These are phyloP conservation scores for Leucophora obtusa DNA, from an alignment of 2,888 invertebrate genomes.

Conservation along the genomic window DNA sequence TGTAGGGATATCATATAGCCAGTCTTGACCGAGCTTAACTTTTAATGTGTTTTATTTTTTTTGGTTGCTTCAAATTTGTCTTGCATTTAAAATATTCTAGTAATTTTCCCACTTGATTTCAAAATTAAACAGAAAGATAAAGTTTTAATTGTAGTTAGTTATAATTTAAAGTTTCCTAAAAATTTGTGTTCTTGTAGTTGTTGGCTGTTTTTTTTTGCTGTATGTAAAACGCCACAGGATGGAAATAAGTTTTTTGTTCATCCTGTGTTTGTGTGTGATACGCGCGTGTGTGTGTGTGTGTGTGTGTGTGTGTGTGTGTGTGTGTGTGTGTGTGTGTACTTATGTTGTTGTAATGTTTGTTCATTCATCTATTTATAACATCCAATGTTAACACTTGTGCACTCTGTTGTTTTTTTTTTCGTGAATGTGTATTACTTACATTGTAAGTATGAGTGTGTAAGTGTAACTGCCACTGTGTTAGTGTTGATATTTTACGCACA, in stretches of 20 bases:
- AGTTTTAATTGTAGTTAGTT: constrained; percentile 56
- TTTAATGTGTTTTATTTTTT: no score
- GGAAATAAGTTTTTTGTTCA: constrained; percentile 15
- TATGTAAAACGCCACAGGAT: constrained; percentile 10
- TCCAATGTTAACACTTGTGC: constrained; percentile 45
- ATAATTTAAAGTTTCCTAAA: constrained; percentile 43
- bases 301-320: not conserved
- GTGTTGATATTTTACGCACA: constrained; percentile 26
- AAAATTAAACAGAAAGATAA: constrained; percentile 30
- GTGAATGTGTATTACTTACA: no score
- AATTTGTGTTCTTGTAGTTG: constrained; percentile 14
- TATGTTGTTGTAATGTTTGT: constrained; percentile 27
- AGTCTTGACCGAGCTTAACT: no score
- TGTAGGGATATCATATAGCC: no score
- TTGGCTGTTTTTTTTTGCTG: not conserved
- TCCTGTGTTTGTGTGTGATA: constrained; percentile 8
- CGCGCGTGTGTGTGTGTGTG: not conserved
- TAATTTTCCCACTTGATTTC: constrained; percentile 37
- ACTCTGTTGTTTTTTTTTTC: constrained; percentile 1
- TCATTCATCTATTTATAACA: constrained; percentile 41
- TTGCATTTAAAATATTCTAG: constrained; percentile 2
- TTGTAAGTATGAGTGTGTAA: not conserved
- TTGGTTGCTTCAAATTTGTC: not conserved
- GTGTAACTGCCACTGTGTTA: not conserved
- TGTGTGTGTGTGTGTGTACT: not conserved